Conservation (phyloP, 2,888 invertebrate genomes). For the Caenorhabditis imperialis region DNA sequence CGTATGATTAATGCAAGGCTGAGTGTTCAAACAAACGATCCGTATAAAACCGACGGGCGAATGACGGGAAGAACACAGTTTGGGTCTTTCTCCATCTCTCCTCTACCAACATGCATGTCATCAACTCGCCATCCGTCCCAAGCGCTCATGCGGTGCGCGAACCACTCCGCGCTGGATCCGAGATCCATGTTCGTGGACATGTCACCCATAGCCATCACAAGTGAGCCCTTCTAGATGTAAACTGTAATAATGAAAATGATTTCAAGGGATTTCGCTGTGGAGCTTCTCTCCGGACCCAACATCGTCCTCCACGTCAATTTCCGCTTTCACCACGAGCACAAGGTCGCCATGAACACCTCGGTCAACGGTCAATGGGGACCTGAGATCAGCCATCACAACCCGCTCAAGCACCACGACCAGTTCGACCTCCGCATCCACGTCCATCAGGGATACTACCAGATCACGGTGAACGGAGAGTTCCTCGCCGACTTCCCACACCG, state of each 20-base stretch:
- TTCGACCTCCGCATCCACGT: constrained; percentile 62
- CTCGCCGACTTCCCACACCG: constrained; percentile 66
- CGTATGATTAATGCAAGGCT: constrained; percentile 52
- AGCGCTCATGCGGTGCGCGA: constrained; percentile 58
- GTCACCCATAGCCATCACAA: constrained; percentile 64
- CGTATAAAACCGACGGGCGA: too few species aligned
- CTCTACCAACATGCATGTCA: constrained; percentile 53
- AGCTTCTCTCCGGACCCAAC: constrained; percentile 69
- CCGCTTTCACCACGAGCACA: constrained; percentile 65
- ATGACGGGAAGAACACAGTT: constrained; percentile 23
- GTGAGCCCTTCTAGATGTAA: constrained; percentile 9
- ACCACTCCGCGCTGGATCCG: constrained; percentile 52
- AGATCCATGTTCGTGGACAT: constrained; percentile 61
- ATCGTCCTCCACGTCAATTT: constrained; percentile 69
- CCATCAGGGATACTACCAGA: constrained; percentile 66
- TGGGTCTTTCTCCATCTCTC: constrained; percentile 1
- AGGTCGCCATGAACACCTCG: constrained; percentile 59
- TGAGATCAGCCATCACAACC: constrained; percentile 65
- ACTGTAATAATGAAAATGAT: constrained; percentile 23
- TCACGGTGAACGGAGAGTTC: constrained; percentile 64
- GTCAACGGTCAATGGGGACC: constrained; percentile 60
- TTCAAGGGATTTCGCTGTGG: constrained; percentile 60
- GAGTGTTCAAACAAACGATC: constrained; percentile 42
- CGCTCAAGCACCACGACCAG: constrained; percentile 60
- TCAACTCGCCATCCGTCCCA: constrained; percentile 60